Evolutionary conservation across 2,797 vertebrate species (phyloP).

Genomic region (Fistularia commersonii): DNA sequence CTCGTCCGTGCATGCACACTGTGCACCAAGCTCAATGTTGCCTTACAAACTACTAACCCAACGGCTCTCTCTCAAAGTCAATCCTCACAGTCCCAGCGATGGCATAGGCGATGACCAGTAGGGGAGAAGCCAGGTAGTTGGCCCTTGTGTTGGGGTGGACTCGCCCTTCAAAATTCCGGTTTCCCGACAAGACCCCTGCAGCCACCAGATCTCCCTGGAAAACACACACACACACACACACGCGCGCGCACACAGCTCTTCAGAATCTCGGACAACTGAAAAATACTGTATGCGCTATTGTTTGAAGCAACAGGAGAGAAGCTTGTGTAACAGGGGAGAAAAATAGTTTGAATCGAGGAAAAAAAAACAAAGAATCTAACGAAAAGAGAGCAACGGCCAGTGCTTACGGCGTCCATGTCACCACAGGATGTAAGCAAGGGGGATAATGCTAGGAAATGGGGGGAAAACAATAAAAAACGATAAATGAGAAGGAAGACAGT

Average conservation of each 20-base stretch:
- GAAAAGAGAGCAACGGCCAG: background rate
- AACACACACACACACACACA: slow-evolving; percentile 19
- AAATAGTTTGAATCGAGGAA: background rate
- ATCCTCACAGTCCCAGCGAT: slow-evolving; percentile 91
- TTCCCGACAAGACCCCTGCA: slow-evolving; percentile 90
- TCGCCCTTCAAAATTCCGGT: slow-evolving; percentile 96
- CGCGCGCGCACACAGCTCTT: background rate
- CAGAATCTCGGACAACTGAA: background rate
- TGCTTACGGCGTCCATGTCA: background rate
- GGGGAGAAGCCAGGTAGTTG: slow-evolving; percentile 94
- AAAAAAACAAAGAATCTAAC: background rate
- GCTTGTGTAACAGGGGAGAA: background rate
- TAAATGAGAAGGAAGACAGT: background rate
- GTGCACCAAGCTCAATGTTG: no score
- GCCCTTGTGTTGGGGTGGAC: slow-evolving; percentile 96
- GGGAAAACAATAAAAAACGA: background rate
- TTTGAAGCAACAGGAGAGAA: background rate
- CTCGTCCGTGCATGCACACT: no score
- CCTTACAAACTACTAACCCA: slow-evolving; percentile 75
- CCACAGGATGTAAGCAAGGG: background rate
- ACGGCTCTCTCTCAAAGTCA: slow-evolving; percentile 88
- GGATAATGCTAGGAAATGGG: background rate
- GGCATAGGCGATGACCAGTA: slow-evolving; percentile 92
- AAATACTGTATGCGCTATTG: background rate
- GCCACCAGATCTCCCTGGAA: slow-evolving; percentile 89